Conservation (phyloP, 2,888 invertebrate species). For the Hydrotaea cyrtoneurina region DNA sequence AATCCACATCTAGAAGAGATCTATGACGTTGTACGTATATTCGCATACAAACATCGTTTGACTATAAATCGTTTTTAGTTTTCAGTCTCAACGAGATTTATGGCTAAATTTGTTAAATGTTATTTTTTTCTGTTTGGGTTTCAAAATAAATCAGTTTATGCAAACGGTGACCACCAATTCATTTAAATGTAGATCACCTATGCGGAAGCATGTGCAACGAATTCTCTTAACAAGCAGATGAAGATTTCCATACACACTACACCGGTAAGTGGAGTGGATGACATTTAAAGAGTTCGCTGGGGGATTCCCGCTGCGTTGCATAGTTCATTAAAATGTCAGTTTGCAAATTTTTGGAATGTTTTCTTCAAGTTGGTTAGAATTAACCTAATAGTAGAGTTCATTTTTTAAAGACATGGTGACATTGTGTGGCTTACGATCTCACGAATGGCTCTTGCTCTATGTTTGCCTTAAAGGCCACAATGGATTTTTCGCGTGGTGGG, state of each 20-base stretch:
- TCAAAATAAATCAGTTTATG: background rate
- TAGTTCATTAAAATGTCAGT: no score
- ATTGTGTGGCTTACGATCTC: no score
- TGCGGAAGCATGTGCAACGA: constrained; percentile 14
- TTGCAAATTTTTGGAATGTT: no score
- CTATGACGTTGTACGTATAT: background rate
- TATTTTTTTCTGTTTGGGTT: background rate
- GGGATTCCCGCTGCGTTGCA: no score
- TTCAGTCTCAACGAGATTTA: background rate
- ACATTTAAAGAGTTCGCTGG: no score
- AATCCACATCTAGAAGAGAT: background rate
- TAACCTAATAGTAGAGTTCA: no score
- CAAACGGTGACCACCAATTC: background rate
- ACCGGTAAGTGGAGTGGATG: no score
- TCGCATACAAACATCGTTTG: background rate
- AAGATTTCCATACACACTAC: background rate
- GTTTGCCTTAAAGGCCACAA: no score
- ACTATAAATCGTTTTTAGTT: background rate
- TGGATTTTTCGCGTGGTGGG: no score
- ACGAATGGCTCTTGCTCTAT: no score
- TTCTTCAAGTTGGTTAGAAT: no score
- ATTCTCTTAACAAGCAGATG: background rate
- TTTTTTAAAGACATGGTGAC: no score
- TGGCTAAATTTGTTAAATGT: background rate
- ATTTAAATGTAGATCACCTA: constrained; percentile 2